phyloP scores from a whole-genome alignment of 2,797 vertebrate genomes.

The Pachyuromys duprasi region DNA sequence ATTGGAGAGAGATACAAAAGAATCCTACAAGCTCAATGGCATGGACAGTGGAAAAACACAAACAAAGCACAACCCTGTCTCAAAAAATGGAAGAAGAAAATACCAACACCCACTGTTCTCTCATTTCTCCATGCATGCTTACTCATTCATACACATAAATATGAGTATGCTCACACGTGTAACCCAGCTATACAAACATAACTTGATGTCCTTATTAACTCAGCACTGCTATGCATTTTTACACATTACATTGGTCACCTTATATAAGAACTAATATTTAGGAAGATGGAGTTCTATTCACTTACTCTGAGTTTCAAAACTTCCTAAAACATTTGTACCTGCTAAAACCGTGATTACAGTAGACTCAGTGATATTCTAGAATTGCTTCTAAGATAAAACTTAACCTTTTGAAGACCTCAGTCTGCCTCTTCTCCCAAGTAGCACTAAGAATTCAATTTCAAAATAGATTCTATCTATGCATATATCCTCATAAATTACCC shows the following conservation, averaged over 20 bases:
- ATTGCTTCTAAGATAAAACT: neutral
- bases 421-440: neutral
- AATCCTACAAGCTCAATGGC: too few species aligned
- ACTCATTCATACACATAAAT: neutral
- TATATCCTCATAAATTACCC: neutral
- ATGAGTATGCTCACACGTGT: neutral
- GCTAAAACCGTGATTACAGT: neutral
- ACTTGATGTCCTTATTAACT: neutral
- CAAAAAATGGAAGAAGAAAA: neutral
- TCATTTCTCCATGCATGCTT: too few species aligned
- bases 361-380: neutral
- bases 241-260: neutral
- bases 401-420: neutral
- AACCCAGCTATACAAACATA: neutral
- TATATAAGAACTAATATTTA: neutral
- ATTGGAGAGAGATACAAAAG: neutral
- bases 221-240: neutral
- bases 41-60: neutral
- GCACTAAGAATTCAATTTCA: neutral
- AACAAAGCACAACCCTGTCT: neutral
- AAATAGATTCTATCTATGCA: neutral
- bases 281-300: neutral
- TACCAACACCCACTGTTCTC: neutral
- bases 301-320: neutral
- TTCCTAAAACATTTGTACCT: neutral